A percentile compares a stretch with the other conserved stretches of the same genome.
phyloP scores from a whole-genome alignment of 2,797 vertebrate genomes.

The Eospalax fontanierii region DNA sequence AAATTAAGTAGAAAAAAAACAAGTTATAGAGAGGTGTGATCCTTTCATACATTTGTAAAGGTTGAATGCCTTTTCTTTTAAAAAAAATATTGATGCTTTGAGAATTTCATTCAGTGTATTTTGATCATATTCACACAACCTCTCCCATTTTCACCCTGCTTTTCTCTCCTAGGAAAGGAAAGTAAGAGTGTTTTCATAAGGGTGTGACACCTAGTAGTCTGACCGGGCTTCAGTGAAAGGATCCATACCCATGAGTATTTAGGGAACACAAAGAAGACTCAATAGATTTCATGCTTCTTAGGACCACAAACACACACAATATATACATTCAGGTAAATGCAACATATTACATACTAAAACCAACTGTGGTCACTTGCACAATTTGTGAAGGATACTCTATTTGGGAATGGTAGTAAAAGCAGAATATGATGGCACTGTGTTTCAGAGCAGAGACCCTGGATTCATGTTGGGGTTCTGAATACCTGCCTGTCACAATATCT shows the following conservation, averaged over 20 bases:
- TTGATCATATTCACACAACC: too few relatives aligned
- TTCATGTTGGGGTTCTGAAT: not conserved
- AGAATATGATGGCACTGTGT: not conserved
- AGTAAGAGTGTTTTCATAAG: too few relatives aligned
- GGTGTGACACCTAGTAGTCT: too few relatives aligned
- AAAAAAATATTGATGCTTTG: too few relatives aligned
- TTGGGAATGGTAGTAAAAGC: not conserved
- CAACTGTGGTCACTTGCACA: not conserved
- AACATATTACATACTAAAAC: not conserved
- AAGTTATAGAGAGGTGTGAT: not conserved
- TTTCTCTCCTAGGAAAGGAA: too few relatives aligned
- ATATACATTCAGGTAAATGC: not conserved
- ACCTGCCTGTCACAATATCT: not conserved
- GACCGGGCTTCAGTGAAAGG: too few relatives aligned
- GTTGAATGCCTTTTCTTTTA: not conserved
- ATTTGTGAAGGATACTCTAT: too few relatives aligned
- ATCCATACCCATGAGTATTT: too few relatives aligned
- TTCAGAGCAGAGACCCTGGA: not conserved
- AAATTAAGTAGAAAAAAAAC: slow-evolving; percentile 4
- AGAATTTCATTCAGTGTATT: too few relatives aligned
- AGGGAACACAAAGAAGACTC: too few relatives aligned
- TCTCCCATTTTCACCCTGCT: too few relatives aligned
- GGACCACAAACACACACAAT: not conserved
- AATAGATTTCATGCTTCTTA: not conserved
- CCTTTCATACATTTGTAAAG: not conserved